Evolutionary conservation across 2,797 vertebrate genomes (phyloP).

Genomic region (Clamator glandarius): DNA sequence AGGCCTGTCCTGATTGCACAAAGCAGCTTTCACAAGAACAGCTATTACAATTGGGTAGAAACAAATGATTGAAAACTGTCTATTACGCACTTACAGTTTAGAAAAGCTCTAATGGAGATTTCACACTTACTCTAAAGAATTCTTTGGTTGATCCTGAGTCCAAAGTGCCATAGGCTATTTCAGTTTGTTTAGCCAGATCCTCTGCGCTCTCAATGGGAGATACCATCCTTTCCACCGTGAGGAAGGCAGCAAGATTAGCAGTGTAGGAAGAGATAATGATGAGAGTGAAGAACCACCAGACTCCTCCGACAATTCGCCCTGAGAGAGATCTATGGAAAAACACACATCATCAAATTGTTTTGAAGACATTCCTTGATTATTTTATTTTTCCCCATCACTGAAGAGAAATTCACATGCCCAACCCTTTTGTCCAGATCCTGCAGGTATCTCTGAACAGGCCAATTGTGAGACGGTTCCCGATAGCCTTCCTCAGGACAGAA

Average conservation of each 20-base stretch:
- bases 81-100: neutral
- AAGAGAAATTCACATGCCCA: conserved; percentile 7
- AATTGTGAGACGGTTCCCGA: neutral
- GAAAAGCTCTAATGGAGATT: neutral
- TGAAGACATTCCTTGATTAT: neutral
- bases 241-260: conserved; percentile 99
- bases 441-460: neutral
- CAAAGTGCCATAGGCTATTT: conserved; percentile 99
- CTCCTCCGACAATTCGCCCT: conserved; percentile 97
- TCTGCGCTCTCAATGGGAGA: conserved; percentile 99
- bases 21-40: neutral
- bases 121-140: conserved; percentile 97
- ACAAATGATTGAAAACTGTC: neutral
- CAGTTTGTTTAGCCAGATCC: conserved; percentile 98
- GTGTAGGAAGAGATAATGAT: conserved; percentile 99
- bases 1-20: neutral
- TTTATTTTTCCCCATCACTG: neutral
- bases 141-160: conserved; percentile 99
- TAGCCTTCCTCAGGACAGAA: neutral
- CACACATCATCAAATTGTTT: conserved; percentile 40
- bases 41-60: neutral
- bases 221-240: conserved; percentile 99
- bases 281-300: conserved; percentile 99
- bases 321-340: conserved; percentile 92
- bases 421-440: neutral